Evolutionary conservation across 2,797 vertebrate species (phyloP).

Genomic region (Epinephelus coioides): DNA sequence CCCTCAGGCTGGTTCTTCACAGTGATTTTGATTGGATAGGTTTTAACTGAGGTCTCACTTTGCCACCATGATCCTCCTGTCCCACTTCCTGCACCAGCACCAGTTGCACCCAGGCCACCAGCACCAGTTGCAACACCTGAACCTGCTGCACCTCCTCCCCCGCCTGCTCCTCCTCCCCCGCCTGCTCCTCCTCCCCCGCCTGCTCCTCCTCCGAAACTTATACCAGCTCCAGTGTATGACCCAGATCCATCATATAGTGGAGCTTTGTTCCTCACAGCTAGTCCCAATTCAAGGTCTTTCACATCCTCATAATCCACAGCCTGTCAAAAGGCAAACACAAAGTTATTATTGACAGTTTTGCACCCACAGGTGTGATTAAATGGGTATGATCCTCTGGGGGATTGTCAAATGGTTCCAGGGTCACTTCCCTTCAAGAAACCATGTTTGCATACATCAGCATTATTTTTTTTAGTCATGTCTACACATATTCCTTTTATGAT

Average conservation of each 20-base stretch:
- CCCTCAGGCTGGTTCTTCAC: constrained; percentile 89
- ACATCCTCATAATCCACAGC: constrained; percentile 90
- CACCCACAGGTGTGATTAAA: too few relatives aligned
- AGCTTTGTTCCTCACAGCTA: constrained; percentile 87
- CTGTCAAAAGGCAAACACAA: constrained; percentile 55
- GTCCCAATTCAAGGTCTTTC: constrained; percentile 80
- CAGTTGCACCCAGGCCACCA: background rate
- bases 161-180: background rate
- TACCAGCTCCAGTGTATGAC: accelerated
- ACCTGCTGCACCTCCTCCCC: accelerated
- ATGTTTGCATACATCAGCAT: too few relatives aligned
- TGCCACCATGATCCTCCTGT: background rate
- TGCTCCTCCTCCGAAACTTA: background rate
- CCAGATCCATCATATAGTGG: constrained; percentile 56
- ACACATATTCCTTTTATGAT: background rate
- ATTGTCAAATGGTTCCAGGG: too few relatives aligned
- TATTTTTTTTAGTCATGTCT: too few relatives aligned
- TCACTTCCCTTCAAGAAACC: too few relatives aligned
- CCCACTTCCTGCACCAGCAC: background rate
- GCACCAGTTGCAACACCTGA: background rate
- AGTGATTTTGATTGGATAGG: constrained; percentile 84
- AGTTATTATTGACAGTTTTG: too few relatives aligned
- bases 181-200: background rate
- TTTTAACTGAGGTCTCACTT: constrained; percentile 15
- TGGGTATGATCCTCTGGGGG: too few relatives aligned